A percentile compares a stretch with the other conserved stretches of the same genome.
Conservation (phyloP, 53 echinoderm and acorn worm species). For the Echinometra lucunter region DNA sequence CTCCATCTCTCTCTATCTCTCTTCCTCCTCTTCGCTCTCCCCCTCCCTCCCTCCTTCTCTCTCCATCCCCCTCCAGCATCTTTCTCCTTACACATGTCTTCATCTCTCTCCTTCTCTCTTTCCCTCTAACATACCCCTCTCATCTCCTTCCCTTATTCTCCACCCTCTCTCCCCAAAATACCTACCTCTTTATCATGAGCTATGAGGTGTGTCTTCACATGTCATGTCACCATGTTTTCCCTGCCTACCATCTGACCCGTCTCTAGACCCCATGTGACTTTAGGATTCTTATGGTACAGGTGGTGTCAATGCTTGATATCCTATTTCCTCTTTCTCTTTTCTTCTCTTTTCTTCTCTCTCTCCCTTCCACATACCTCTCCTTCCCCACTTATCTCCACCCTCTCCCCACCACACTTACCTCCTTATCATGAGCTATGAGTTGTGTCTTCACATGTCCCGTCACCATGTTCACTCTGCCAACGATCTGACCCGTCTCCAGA, state of each 20-base stretch:
- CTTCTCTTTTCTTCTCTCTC: background rate
- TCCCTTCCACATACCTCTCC: background rate
- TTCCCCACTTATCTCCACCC: background rate
- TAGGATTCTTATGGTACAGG: too few species aligned
- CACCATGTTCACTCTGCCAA: slow-evolving; percentile 95
- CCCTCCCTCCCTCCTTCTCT: background rate
- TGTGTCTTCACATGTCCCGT: slow-evolving; percentile 98
- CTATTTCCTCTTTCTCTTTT: too few species aligned
- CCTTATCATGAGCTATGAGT: slow-evolving; percentile 81
- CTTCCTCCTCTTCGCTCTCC: background rate
- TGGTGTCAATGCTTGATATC: too few species aligned
- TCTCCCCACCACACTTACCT: background rate
- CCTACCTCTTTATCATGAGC: background rate
- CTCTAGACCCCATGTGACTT: too few species aligned
- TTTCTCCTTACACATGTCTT: too few species aligned
- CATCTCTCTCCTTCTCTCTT: background rate
- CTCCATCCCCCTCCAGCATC: background rate
- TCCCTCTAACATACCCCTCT: background rate
- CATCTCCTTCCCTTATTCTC: background rate
- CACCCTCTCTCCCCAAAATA: background rate
- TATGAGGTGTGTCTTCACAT: background rate
- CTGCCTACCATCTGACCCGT: background rate
- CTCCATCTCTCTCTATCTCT: background rate
- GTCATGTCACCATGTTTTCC: background rate
- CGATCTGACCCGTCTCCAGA: slow-evolving; percentile 93